A percentile compares a stretch with the other conserved stretches of the same genome.
Evolutionary conservation across 2,888 invertebrate genomes (phyloP).

Genomic region (Oxycera nigricornis): DNA sequence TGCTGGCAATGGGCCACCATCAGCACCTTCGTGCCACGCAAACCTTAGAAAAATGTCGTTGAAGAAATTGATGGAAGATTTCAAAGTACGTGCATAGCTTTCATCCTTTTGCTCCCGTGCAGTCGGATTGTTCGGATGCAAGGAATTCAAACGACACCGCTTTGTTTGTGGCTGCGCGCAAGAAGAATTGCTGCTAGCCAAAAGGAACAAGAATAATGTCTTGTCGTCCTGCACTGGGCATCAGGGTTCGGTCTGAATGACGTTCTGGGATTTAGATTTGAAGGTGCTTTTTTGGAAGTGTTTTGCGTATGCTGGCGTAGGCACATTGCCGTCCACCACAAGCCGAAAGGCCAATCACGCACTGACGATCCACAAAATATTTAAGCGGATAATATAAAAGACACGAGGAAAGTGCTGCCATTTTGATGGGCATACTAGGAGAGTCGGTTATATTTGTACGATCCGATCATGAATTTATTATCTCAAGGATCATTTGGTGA

Average conservation of each 20-base stretch:
- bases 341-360: background rate
- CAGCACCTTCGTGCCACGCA: conserved; percentile 13
- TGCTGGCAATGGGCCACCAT: conserved; percentile 10
- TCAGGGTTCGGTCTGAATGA: background rate
- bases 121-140: conserved; percentile 4
- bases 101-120: conserved; percentile 17
- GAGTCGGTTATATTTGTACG: too few relatives aligned
- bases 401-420: too few relatives aligned
- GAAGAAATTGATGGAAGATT: conserved; percentile 26
- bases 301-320: background rate
- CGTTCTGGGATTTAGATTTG: background rate
- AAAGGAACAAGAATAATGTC: conserved; percentile 27
- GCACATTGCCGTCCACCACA: background rate
- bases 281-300: background rate
- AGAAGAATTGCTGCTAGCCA: background rate
- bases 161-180: background rate
- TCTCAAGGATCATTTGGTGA: too few relatives aligned
- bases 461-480: too few relatives aligned
- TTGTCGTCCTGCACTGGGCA: conserved; percentile 15
- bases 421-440: too few relatives aligned
- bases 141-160: conserved; percentile 27
- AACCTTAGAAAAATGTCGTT: conserved; percentile 22
- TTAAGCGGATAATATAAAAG: too few relatives aligned
- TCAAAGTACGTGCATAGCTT: conserved; percentile 8
- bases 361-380: too few relatives aligned